Conservation (phyloP, 1,140 invertebrate genomes). For the Phocides pigmalion region DNA sequence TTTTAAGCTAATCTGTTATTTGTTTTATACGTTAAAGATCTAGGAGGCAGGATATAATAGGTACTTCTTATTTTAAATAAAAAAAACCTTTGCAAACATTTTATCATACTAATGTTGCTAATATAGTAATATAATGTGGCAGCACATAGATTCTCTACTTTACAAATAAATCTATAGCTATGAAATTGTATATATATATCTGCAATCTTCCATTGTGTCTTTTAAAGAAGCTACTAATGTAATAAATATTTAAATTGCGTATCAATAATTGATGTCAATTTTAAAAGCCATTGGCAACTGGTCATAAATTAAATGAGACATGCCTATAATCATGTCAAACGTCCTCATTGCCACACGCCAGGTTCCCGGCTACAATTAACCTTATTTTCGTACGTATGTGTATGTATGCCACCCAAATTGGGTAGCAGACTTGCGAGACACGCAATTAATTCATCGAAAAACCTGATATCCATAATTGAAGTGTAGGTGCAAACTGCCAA, state of each 20-base stretch:
- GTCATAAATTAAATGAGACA: slow-evolving; percentile 30
- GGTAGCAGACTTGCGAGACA: slow-evolving; percentile 46
- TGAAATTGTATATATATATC: too few relatives aligned
- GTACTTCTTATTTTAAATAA: too few relatives aligned
- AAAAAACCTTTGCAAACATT: too few relatives aligned
- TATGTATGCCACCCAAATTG: slow-evolving; percentile 44
- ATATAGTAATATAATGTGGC: too few relatives aligned
- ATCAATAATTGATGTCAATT: slow-evolving; percentile 7
- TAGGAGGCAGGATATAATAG: too few relatives aligned
- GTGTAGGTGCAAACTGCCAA: slow-evolving; percentile 60
- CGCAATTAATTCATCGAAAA: slow-evolving; percentile 62
- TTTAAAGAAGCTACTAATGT: background rate
- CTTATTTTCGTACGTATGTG: slow-evolving; percentile 38
- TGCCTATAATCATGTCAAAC: slow-evolving; percentile 32
- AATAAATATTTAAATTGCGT: slow-evolving; percentile 6
- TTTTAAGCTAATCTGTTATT: too few relatives aligned
- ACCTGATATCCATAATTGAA: slow-evolving; percentile 58
- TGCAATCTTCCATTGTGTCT: background rate
- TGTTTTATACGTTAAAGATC: too few relatives aligned
- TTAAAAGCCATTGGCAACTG: slow-evolving; percentile 15
- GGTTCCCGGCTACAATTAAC: slow-evolving; percentile 46
- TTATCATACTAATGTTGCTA: too few relatives aligned
- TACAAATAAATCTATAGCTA: too few relatives aligned
- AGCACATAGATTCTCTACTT: too few relatives aligned
- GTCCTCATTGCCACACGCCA: slow-evolving; percentile 25